A percentile compares a stretch with the other conserved stretches of the same genome.
These are phyloP conservation scores for Proteles cristata DNA, from an alignment of 2,113 vertebrate genomes.

Conservation along the genomic window DNA sequence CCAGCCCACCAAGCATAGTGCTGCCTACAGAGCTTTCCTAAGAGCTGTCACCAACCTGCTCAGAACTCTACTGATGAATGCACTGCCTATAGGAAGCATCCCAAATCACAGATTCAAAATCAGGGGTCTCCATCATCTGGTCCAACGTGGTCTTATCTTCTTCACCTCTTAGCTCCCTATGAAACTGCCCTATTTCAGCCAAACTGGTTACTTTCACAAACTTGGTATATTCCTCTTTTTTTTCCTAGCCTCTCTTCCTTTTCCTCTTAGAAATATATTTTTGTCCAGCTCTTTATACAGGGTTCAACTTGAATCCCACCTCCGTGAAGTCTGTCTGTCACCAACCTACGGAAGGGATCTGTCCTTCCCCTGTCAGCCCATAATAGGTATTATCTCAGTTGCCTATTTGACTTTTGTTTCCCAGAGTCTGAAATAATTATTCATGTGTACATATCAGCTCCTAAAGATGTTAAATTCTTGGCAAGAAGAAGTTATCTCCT, in stretches of 20 bases:
- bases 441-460: background rate
- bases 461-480: background rate
- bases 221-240: background rate
- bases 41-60: background rate
- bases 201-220: background rate
- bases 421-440: background rate
- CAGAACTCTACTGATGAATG: background rate
- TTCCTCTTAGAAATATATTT: background rate
- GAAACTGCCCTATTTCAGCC: background rate
- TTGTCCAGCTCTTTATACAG: background rate
- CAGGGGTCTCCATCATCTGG: background rate
- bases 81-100: background rate
- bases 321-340: background rate
- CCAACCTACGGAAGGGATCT: background rate
- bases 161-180: background rate
- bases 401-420: background rate
- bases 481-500: background rate
- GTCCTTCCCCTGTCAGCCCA: background rate
- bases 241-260: background rate
- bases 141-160: background rate
- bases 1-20: no score
- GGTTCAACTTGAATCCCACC: background rate
- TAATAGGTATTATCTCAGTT: background rate
- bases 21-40: background rate
- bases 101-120: background rate